Evolutionary conservation across 1,140 invertebrate genomes (phyloP), one percentile per base, ranked within the genome.

Genomic region (Halictus rubicundus): DNA sequence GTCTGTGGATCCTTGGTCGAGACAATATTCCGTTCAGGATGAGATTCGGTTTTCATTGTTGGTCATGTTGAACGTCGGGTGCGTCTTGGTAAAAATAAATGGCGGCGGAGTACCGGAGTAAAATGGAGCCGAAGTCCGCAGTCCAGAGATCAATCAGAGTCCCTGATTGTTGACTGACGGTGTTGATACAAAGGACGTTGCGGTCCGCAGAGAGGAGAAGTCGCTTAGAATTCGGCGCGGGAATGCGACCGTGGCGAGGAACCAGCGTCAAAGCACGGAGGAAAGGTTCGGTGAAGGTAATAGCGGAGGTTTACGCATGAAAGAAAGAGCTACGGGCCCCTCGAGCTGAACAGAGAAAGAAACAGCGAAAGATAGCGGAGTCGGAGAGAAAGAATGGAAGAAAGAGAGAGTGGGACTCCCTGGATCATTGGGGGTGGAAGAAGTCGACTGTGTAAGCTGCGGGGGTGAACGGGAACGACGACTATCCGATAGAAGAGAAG

Each of bases 71-170:
- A 32, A 3, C 2, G 32, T 32, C 3, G 32, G 32, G 32, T 32
- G 32, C 32, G 32, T 32, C 32, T 32, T 32, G 42, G 42, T 12
- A 46, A 46, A 12, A 46, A 46, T 10, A 12, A 46, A 10, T 9
- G n/a, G 9, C 1, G 23, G 25, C 4, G n/a, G 42, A 46, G 16
- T 14, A 52, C 32, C 49, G 39, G 21, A 63, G 57, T 8, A 23
- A 52, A 65, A 49, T 8, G 25, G 42, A 19, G 37, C 54, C 68
- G 66, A 57, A 37, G 23, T 60, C 59, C 71, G 63, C 73, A 61
- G 25, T 9, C 49, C 68, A 77, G 80, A 73, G 90, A 89, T 91
- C 91, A 91, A 92, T 90, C 89, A 88, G 74, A 87, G 86, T 82
- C 84, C 82, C 78, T 87, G 88, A 90, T 90, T 91, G 87, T 91